phyloP scores from a whole-genome alignment of 2,113 vertebrate species.

The Nibea albiflora region DNA sequence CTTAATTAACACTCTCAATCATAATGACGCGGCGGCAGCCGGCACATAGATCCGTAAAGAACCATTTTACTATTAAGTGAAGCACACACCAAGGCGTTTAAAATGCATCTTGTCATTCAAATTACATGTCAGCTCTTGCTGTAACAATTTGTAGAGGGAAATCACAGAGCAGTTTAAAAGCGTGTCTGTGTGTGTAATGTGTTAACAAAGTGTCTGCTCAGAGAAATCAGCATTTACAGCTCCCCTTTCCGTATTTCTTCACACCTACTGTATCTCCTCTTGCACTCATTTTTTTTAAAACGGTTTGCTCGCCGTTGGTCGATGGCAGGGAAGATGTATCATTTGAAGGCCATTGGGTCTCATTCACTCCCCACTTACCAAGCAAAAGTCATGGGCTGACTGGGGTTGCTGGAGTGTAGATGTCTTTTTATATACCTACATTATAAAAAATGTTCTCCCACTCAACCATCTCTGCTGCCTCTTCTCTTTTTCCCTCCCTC shows the following conservation, averaged over 20 bases:
- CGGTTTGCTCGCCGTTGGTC: background rate
- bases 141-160: slow-evolving; percentile 38
- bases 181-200: slow-evolving; percentile 11
- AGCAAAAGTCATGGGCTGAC: slow-evolving; percentile 14
- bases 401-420: slow-evolving; percentile 21
- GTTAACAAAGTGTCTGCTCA: background rate
- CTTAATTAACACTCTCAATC: slow-evolving; percentile 78
- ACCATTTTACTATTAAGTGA: slow-evolving; percentile 51
- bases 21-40: slow-evolving; percentile 46
- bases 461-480: slow-evolving; percentile 6
- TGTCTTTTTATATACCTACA: slow-evolving; percentile 37
- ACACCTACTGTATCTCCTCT: background rate
- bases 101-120: slow-evolving; percentile 32
- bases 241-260: slow-evolving; percentile 11
- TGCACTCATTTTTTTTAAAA: background rate
- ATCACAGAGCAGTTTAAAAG: slow-evolving; percentile 19
- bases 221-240: background rate
- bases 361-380: slow-evolving; percentile 32
- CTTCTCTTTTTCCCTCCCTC: slow-evolving; percentile 19
- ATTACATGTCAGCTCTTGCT: slow-evolving; percentile 45
- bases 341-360: slow-evolving; percentile 39
- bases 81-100: slow-evolving; percentile 25
- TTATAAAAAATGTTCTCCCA: slow-evolving; percentile 34
- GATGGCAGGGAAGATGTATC: slow-evolving; percentile 40
- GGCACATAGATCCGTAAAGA: slow-evolving; percentile 40